phyloP scores from a whole-genome alignment of 2,797 vertebrate genomes.

The Triplophysa bombifrons region DNA sequence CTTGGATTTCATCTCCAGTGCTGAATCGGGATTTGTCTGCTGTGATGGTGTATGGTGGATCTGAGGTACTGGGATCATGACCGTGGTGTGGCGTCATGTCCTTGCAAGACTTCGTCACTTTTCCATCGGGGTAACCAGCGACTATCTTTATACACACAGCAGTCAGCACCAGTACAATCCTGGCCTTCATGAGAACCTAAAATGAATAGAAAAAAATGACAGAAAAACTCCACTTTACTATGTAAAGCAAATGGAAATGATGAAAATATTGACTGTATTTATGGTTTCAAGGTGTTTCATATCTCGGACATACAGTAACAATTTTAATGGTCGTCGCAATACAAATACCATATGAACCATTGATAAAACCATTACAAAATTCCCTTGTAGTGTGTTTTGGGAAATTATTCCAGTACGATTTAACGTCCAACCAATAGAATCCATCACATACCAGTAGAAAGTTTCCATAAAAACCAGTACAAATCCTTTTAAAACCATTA shows the following conservation, averaged over 20 bases:
- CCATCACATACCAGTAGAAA: no score
- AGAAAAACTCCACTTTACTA: not conserved
- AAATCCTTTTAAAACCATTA: no score
- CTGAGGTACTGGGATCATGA: constrained; percentile 57
- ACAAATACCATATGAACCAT: no score
- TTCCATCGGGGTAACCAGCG: constrained; percentile 73
- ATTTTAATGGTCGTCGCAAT: no score
- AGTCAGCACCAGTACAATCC: constrained; percentile 54
- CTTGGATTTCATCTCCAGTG: constrained; percentile 78
- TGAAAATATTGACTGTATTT: no score
- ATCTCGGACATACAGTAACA: no score
- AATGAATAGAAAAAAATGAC: constrained; percentile 31
- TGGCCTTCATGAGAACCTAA: constrained; percentile 66
- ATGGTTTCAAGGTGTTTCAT: no score
- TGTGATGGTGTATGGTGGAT: constrained; percentile 70
- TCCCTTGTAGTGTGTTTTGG: no score
- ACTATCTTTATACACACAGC: constrained; percentile 51
- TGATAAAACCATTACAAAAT: no score
- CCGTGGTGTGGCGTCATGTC: constrained; percentile 80
- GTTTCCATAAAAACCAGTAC: no score
- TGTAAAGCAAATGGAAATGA: not conserved
- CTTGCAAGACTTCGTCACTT: constrained; percentile 71
- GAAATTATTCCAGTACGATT: no score
- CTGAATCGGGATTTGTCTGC: constrained; percentile 73
- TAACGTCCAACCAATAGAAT: no score